Conservation (phyloP, 1,140 invertebrate species). For the Cotesia typhae region DNA sequence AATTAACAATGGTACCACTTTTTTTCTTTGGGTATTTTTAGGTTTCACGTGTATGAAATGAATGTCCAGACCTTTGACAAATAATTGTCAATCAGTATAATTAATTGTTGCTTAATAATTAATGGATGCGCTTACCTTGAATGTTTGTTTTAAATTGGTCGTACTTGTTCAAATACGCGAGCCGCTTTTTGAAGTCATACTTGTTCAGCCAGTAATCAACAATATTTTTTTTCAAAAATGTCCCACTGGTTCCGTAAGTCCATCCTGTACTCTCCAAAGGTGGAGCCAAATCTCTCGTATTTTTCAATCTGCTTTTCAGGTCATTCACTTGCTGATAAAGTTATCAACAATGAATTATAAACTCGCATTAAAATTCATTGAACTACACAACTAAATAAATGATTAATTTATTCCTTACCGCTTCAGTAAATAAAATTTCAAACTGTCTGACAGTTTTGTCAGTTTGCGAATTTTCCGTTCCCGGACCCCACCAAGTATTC, state of each 20-base stretch:
- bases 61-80: slow-evolving; percentile 72
- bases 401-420: slow-evolving; percentile 52
- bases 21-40: slow-evolving; percentile 54
- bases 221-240: slow-evolving; percentile 71
- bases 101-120: no score
- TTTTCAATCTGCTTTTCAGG: slow-evolving; percentile 69
- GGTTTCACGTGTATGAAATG: slow-evolving; percentile 78
- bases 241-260: slow-evolving; percentile 80
- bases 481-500: slow-evolving; percentile 66
- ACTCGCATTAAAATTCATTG: background rate
- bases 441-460: slow-evolving; percentile 64
- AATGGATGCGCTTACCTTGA: slow-evolving; percentile 65
- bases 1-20: slow-evolving; percentile 75
- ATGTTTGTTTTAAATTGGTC: slow-evolving; percentile 79
- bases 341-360: background rate
- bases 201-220: slow-evolving; percentile 76
- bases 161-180: slow-evolving; percentile 74
- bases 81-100: background rate
- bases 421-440: slow-evolving; percentile 64
- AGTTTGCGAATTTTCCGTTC: slow-evolving; percentile 43
- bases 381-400: slow-evolving; percentile 4
- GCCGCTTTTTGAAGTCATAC: slow-evolving; percentile 79
- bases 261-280: slow-evolving; percentile 77
- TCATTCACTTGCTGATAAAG: slow-evolving; percentile 57
- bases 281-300: slow-evolving; percentile 65